Percentiles rank a stretch among this genome's conserved stretches.
phyloP scores from a whole-genome alignment of 2,113 vertebrate species.

The Indri indri region DNA sequence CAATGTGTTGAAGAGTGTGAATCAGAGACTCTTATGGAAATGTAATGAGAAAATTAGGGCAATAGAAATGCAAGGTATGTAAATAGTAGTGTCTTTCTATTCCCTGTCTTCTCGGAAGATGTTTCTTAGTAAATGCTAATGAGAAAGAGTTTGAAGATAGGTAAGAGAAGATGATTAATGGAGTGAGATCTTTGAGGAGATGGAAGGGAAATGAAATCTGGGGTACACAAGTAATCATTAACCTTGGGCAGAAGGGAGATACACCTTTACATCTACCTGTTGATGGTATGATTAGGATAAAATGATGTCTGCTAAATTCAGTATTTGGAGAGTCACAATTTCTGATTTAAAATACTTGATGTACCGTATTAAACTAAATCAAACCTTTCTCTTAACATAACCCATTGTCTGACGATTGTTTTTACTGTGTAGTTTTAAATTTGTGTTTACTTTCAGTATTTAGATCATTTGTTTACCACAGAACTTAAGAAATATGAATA shows the following conservation, averaged over 20 bases:
- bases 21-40: not conserved
- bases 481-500: not conserved
- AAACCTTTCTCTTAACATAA: not conserved
- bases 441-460: not conserved
- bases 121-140: not conserved
- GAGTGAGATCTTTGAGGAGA: not conserved
- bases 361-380: not conserved
- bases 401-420: not conserved
- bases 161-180: not conserved
- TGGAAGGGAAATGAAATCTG: not conserved
- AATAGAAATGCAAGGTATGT: not conserved
- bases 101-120: not conserved
- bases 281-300: not conserved
- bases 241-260: not conserved
- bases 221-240: not conserved
- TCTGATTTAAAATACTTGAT: not conserved
- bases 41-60: not conserved
- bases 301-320: not conserved
- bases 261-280: not conserved
- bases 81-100: not conserved
- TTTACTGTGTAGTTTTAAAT: not conserved
- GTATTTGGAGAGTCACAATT: not conserved
- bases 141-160: not conserved
- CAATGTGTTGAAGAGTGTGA: not conserved
- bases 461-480: not conserved